Base-by-base conservation (phyloP, 2,797 vertebrate genomes). In the Delichon dasypus region DNA sequence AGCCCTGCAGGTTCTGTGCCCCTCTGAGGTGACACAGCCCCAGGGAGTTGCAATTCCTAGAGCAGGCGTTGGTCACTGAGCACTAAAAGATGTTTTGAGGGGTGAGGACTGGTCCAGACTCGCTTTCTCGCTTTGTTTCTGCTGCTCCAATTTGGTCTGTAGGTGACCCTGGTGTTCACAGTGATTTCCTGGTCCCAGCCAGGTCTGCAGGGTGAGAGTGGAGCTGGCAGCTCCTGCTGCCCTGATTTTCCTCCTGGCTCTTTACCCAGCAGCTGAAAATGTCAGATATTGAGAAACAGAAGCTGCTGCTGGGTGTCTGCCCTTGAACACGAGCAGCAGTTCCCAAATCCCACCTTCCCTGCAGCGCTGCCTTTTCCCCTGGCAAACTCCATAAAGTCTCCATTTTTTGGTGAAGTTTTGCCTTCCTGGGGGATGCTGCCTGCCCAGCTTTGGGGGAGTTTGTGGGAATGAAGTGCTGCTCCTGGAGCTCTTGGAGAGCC, bases 1-100 rank as follows among this genome's bases (percentile, higher is more conserved):
- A 3, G 4, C 6, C 27, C 50, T 8, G 5, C 1, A 2, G 36
- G 32, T 6, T 85, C 29, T 26, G 6, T 48, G 30, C 8, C 60
- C 13, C 29, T 55, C 44, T 0, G 4, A 55, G 64, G n/a, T 5
- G 84, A 26, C 0, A 0, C 1, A 0, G 27, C 18, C 3, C 0
- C 22, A 8, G 36, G 27, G 45, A 8, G 19, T 16, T 38, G 64
- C 20, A 12, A 2, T 55, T 54, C 64, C 36, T 21, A 1, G 19
- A n/a, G 66, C 80, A 65, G 71, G 11, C 0, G 0, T 15, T 13
- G 7, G 16, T 38, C 32, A 17, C 17, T 13, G 68, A 57, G 25
- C 38, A 4, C 18, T 26, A 10, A 32, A 36, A 44, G 50, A 7
- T 17, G 44, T 55, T 80, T 22, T 11, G 55, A 55, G 58, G 29